These are phyloP conservation scores for Pardosa pseudoannulata DNA, from an alignment of 2,888 invertebrate genomes.

Conservation along the genomic window DNA sequence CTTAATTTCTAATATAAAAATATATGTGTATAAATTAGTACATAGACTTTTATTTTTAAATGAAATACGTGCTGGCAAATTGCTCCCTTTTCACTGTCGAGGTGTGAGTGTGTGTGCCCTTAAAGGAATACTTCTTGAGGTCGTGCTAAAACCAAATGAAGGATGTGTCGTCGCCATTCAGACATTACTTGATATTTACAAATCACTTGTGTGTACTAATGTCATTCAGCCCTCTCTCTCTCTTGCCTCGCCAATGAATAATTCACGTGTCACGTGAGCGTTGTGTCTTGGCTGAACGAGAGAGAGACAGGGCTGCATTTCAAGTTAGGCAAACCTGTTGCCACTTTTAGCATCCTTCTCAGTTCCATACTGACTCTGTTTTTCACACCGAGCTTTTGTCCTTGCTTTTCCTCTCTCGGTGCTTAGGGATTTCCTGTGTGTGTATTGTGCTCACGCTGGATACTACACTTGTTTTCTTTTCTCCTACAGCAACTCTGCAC, in stretches of 20 bases:
- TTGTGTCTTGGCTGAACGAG: neutral
- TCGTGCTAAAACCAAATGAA: too few species aligned
- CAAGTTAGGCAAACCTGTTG: conserved; percentile 62
- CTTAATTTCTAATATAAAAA: too few species aligned
- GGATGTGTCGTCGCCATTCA: too few species aligned
- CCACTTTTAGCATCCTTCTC: conserved; percentile 53
- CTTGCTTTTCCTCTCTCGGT: neutral
- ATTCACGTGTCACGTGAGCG: conserved; percentile 3
- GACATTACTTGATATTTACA: too few species aligned
- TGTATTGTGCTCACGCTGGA: too few species aligned
- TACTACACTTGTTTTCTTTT: too few species aligned
- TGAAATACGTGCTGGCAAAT: too few species aligned
- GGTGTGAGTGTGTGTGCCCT: too few species aligned
- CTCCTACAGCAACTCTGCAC: neutral
- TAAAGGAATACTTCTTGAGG: too few species aligned
- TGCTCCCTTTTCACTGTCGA: too few species aligned
- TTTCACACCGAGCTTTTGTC: conserved; percentile 13
- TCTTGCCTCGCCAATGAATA: neutral
- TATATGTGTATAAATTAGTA: too few species aligned
- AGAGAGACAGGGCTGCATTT: neutral
- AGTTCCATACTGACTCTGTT: conserved; percentile 48
- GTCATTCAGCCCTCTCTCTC: neutral
- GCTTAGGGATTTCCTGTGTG: conserved; percentile 10
- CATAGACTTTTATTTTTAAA: too few species aligned
- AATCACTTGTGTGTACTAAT: neutral